Base-by-base conservation (phyloP, 1,140 invertebrate genomes). In the Bombus pyrosoma region DNA sequence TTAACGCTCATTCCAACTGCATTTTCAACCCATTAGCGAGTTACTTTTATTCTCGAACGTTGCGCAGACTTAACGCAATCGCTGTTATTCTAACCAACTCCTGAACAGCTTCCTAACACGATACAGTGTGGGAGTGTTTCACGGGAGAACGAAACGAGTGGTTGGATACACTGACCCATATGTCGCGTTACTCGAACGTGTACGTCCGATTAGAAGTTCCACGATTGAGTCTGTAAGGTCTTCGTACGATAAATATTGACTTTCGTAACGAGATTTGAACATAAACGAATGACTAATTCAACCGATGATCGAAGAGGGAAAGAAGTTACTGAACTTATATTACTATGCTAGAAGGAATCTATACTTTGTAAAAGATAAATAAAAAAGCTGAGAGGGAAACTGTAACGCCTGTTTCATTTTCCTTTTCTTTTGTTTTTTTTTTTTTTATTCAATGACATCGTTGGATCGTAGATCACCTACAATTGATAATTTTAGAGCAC, bases 11-110 rank as follows among this genome's bases (percentile, higher is more conserved):
- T 89, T 89, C 74, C 83, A 72, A 32, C 72, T 77, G 87, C 77
- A 83, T 89, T 78, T 66, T 85, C 68, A n/a, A 68, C 59, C 87
- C 83, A 89, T 89, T 89, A 89, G 79, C 87, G 74, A 57, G 75
- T 68, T 72, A 79, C 76, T 84, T 86, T 18, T 86, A 73, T 76
- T 86, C 57, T 57, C 22, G 57, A 28, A 5, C 34, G 25, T 59
- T 72, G 77, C 66, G 57, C 39, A 73, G 37, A 18, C 41, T 66
- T 37, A 10, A 64, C 74, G 69, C 59, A 66, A 73, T 72, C 34
- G n/a, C n/a, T 84, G 83, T 84, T 84, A 84, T 84, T 84, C 76
- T 22, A 72, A 47, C 66, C 5, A 72, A 25, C 39, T 71, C 28
- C n/a, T 43, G 32, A 32, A 34, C 12, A 3, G 47, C 47, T 28